Evolutionary conservation across 23 tunicate species (phyloP), one percentile per base, ranked within the genome.

Genomic region (Halocynthia aurantium): DNA sequence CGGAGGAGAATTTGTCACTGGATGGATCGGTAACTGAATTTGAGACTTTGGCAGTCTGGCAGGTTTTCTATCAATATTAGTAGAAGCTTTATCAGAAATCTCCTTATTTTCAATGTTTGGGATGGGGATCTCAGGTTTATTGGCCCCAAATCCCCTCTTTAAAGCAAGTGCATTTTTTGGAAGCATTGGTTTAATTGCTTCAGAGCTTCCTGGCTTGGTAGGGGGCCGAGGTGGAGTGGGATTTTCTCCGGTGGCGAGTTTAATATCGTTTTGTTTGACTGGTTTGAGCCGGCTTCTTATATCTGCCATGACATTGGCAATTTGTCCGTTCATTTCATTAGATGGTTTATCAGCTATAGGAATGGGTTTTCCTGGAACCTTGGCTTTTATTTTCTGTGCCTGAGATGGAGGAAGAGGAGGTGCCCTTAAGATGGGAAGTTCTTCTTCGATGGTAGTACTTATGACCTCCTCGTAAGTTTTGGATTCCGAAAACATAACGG

Each of bases 391-490:
- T 31, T 31, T 31, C 44, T 31, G 44, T 31, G 44, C 1, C 44
- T 31, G 44, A 31, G 44, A 31, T 31, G 70, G 70, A 10, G 70
- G 70, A 65, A 65, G 22, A 8, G 70, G 31, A 8, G 22, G 15
- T 11, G 70, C 19, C 0, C 70, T 10, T 2, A 40, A 65, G 31
- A 65, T 65, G 22, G 22, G 9, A 65, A 20, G 19, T 65, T 65
- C 19, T 65, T 49, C 22, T 49, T 65, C 50, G 31, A 49, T 10
- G 70, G 70, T 65, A 40, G 70, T 20, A 49, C 31, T 40, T 53
- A 8, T 50, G 56, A 74, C 56, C 19, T 74, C 78, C 31, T 74
- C 78, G 31, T 74, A 74, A 8, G 78, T 54, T 19, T 74, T 64
- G 18, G 55, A 53, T 51, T 17, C 8, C 44, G 44, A 4, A 31